Conservation (phyloP, 2,797 vertebrate genomes). For the Gastrophryne carolinensis region DNA sequence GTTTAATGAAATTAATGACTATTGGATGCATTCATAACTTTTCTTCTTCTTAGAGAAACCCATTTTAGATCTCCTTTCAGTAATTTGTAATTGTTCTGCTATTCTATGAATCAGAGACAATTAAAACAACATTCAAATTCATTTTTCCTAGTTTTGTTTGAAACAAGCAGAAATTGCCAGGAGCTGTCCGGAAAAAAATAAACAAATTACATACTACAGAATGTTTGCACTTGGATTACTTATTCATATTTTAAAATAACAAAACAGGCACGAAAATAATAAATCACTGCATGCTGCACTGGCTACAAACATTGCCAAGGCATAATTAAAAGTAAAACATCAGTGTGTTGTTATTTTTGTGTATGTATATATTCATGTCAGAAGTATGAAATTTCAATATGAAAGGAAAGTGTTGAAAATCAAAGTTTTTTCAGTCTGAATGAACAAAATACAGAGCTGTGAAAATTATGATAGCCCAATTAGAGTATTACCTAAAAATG, state of each 20-base stretch:
- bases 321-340: conserved; percentile 47
- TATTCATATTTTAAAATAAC: conserved; percentile 34
- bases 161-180: conserved; percentile 6
- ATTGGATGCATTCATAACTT: too few relatives aligned
- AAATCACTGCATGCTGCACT: conserved; percentile 34
- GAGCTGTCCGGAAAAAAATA: conserved; percentile 25
- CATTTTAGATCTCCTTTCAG: not conserved
- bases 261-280: conserved; percentile 40
- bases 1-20: too few relatives aligned
- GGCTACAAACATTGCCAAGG: conserved; percentile 35
- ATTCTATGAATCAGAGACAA: not conserved
- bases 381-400: conserved; percentile 33
- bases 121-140: conserved; percentile 15
- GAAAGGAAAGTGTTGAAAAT: conserved; percentile 49
- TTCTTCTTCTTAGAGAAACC: not conserved
- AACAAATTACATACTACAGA: conserved; percentile 29
- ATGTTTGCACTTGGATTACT: conserved; percentile 27
- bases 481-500: conserved; percentile 43
- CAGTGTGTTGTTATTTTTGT: conserved; percentile 15
- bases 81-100: too few relatives aligned
- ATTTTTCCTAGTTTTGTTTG: not conserved
- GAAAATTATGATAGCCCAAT: conserved; percentile 45
- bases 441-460: conserved; percentile 28
- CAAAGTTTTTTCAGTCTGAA: conserved; percentile 9
- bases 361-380: conserved; percentile 45